Percentiles rank a stretch among this genome's conserved stretches.
phyloP scores from a whole-genome alignment of 2,113 vertebrate species.

The Onychostruthus taczanowskii region DNA sequence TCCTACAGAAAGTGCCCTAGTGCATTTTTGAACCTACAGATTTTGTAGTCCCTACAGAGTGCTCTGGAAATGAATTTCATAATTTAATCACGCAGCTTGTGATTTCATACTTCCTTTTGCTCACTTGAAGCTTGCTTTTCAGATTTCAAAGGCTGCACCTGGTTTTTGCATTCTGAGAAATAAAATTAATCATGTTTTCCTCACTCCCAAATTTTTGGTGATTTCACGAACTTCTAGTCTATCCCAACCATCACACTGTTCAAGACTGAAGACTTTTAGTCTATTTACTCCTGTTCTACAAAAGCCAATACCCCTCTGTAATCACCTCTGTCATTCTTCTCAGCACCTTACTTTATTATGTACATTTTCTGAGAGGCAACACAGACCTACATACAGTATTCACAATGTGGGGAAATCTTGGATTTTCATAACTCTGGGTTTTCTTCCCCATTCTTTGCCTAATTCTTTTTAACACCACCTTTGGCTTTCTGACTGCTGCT shows the following conservation, averaged over 20 bases:
- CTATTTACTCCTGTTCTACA: not conserved
- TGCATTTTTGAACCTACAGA: not conserved
- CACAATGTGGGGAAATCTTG: accelerated
- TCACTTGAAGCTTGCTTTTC: not conserved
- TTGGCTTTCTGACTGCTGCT: not conserved
- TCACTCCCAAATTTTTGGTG: not conserved
- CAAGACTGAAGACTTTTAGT: not conserved
- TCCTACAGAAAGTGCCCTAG: not conserved
- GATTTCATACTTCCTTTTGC: not conserved
- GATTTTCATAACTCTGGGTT: not conserved
- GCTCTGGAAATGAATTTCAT: not conserved
- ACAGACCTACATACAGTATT: not conserved
- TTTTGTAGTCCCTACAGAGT: not conserved
- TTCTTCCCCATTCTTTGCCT: not conserved
- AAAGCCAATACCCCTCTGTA: not conserved
- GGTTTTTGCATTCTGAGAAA: not conserved
- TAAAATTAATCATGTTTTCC: not conserved
- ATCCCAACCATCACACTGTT: not conserved
- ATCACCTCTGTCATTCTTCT: not conserved
- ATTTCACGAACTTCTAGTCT: not conserved
- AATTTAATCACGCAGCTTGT: not conserved
- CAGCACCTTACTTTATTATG: not conserved
- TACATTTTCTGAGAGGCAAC: not conserved
- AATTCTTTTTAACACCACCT: not conserved
- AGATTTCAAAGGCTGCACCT: not conserved